Percentiles rank a stretch among this genome's conserved stretches.
Conservation (phyloP, 2,113 vertebrate genomes). For the Crocuta crocuta region DNA sequence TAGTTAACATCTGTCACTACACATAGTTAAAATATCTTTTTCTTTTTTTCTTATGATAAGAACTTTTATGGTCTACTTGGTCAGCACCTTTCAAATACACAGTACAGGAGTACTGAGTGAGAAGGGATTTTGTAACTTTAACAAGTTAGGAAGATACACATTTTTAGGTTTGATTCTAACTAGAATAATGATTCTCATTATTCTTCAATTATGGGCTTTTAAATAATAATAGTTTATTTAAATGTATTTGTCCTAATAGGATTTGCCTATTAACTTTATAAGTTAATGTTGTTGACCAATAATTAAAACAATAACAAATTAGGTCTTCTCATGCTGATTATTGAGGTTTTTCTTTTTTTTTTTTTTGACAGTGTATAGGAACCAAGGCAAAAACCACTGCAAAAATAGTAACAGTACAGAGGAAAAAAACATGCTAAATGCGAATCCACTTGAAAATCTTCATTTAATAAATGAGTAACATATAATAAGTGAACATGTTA, state of each 20-base stretch:
- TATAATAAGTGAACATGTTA: not conserved
- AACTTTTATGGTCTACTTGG: not conserved
- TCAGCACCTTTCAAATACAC: not conserved
- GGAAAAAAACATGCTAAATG: not conserved
- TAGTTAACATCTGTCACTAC: not conserved
- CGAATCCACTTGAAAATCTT: not conserved
- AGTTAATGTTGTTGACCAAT: not conserved
- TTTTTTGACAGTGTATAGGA: not conserved
- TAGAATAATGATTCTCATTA: not conserved
- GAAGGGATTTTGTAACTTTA: not conserved
- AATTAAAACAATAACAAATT: not conserved
- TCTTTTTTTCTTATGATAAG: not conserved
- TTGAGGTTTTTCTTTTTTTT: not conserved
- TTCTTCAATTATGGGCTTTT: not conserved
- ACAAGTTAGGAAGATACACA: not conserved
- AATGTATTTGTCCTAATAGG: not conserved
- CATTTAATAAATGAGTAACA: not conserved
- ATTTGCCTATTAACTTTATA: not conserved
- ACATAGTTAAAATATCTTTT: not conserved
- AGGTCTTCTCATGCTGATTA: not conserved
- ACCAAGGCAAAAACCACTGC: not conserved
- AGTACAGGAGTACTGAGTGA: not conserved
- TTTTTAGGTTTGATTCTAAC: conserved; percentile 48
- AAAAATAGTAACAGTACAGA: not conserved
- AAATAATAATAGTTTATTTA: not conserved